These are phyloP conservation scores for Microctonus hyperodae DNA, from an alignment of 2,888 invertebrate genomes.

Conservation along the genomic window DNA sequence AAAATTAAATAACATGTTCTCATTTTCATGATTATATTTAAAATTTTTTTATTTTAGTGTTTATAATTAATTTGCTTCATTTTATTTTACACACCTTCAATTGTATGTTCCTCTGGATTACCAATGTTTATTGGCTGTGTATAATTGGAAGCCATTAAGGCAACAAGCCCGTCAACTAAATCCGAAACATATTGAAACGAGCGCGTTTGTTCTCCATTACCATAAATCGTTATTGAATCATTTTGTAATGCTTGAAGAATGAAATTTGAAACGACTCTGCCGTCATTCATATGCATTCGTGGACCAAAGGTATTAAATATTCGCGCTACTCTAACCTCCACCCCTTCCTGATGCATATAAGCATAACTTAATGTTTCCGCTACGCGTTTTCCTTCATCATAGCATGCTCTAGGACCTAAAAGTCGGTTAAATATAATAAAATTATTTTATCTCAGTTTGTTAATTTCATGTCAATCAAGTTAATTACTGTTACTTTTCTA, in stretches of 20 bases:
- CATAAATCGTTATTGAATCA: slow-evolving; percentile 90
- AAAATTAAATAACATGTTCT: not conserved
- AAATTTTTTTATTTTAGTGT: not conserved
- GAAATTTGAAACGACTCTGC: slow-evolving; percentile 98
- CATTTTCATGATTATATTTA: no score
- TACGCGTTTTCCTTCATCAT: slow-evolving; percentile 99
- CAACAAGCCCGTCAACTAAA: slow-evolving; percentile 91
- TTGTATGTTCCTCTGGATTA: slow-evolving; percentile 97
- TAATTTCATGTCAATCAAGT: not conserved
- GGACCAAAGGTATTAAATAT: slow-evolving; percentile 99
- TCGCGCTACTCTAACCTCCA: slow-evolving; percentile 93
- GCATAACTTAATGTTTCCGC: slow-evolving; percentile 96
- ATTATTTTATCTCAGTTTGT: not conserved
- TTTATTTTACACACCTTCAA: slow-evolving; percentile 71
- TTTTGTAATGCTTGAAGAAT: slow-evolving; percentile 95
- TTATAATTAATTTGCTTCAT: no score
- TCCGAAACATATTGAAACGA: slow-evolving; percentile 99
- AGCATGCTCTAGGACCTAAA: slow-evolving; percentile 91
- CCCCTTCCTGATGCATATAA: slow-evolving; percentile 96
- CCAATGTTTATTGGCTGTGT: slow-evolving; percentile 94
- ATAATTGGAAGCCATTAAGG: slow-evolving; percentile 94
- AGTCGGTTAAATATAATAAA: slow-evolving; percentile 21
- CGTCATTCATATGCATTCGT: slow-evolving; percentile 98
- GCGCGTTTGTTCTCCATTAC: slow-evolving; percentile 88
- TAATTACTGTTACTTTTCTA: not conserved